Base-by-base conservation (phyloP, 1,140 invertebrate species). In the Papilio polytes region DNA sequence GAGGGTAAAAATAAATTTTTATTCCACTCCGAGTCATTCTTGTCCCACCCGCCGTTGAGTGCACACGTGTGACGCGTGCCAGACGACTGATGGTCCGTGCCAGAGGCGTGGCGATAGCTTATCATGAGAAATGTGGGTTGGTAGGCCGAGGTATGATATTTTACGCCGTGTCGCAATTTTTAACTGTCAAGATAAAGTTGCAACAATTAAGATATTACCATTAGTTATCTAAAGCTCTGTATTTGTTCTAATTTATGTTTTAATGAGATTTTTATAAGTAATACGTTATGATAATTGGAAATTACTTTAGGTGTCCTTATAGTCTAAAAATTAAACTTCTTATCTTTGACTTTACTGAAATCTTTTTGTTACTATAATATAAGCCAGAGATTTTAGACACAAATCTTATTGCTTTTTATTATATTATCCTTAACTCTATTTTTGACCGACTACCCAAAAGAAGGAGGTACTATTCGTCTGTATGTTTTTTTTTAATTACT, bases 61-160 rank as follows among this genome's bases (percentile, higher is more conserved):
- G 4, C 63, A 70, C 63, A 70, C 63, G 63, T 70, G 63, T 36
- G 10, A 7, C 63, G 63, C 63, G 63, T 70, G 63, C 26, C 3
- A 31, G 13, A 15, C 26, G 63, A 70, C 3, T 70, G 63, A 70
- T 31, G 63, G 4, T 70, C 22, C 63, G 63, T 70, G 63, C 13
- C 22, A 70, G 63, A 70, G 26, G 63, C 63, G 63, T 70, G 63
- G 63, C 22, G 63, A 70, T 70, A 70, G 63, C 63, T 70, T 70
- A 70, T 70, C 63, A 8, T 70, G 63, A 70, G 63, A 26, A 70
- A 70, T 70, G 63, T 70, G 63, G 63, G 63, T 70, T 70, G 63
- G 13, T 70, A 70, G 63, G 63, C 63, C 63, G 63, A 70, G 63
- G 13, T 26, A 70, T 26, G 15, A 31, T 26, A 70, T 9, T 70